Evolutionary conservation across 2,797 vertebrate genomes (phyloP).

Genomic region (Synanceia verrucosa): DNA sequence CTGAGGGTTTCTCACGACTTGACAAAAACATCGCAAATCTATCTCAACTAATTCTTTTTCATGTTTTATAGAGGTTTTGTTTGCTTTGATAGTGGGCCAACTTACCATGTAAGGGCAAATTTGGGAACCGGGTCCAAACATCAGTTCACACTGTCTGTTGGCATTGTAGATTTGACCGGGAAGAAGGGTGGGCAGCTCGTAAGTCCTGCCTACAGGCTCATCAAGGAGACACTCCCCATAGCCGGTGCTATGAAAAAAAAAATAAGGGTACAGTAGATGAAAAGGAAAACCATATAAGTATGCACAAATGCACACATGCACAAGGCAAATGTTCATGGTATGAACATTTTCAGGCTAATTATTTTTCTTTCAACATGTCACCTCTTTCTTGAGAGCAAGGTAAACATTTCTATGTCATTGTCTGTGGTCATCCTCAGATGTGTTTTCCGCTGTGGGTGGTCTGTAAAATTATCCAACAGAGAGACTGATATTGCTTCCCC

Average conservation of each 20-base stretch:
- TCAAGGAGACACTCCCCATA: constrained; percentile 97
- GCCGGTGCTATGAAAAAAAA: constrained; percentile 84
- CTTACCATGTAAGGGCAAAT: constrained; percentile 96
- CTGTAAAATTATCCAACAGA: constrained; percentile 57
- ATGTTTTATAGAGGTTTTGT: not conserved
- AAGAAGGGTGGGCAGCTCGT: constrained; percentile 88
- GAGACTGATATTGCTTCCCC: constrained; percentile 49
- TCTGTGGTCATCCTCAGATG: constrained; percentile 53
- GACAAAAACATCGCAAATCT: not conserved
- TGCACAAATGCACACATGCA: constrained; percentile 6
- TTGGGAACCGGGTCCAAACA: constrained; percentile 95
- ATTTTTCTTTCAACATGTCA: constrained; percentile 36
- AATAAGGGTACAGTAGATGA: not conserved
- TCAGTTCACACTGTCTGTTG: constrained; percentile 96
- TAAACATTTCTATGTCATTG: constrained; percentile 52
- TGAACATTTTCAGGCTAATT: constrained; percentile 13
- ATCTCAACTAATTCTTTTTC: constrained; percentile 9
- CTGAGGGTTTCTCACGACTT: not conserved
- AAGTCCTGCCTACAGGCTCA: constrained; percentile 87
- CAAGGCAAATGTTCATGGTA: not conserved
- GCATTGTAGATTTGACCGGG: constrained; percentile 93
- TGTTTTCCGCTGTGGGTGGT: constrained; percentile 71
- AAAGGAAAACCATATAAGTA: constrained; percentile 15
- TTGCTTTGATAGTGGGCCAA: constrained; percentile 13
- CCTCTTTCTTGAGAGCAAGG: constrained; percentile 41